phyloP scores from a whole-genome alignment of 1,140 invertebrate species.

The Brachionus calyciflorus region DNA sequence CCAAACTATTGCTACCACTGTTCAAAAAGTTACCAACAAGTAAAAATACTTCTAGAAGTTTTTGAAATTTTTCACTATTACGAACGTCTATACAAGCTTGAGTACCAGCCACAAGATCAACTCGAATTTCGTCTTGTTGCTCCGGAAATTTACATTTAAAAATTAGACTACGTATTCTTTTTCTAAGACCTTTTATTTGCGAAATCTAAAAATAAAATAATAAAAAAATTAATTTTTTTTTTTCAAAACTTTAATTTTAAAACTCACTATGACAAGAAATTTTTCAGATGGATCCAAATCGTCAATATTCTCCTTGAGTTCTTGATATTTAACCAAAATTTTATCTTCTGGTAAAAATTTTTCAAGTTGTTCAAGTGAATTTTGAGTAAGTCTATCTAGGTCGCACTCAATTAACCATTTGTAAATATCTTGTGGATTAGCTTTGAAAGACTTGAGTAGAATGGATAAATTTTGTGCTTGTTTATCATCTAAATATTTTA shows the following conservation, averaged over 20 bases:
- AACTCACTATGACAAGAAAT: slow-evolving; percentile 82
- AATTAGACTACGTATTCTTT: slow-evolving; percentile 80
- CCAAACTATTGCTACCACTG: slow-evolving; percentile 83
- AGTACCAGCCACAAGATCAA: slow-evolving; percentile 84
- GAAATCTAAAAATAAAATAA: slow-evolving; percentile 66
- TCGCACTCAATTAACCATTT: slow-evolving; percentile 79
- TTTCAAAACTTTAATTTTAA: background rate
- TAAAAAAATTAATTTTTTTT: background rate
- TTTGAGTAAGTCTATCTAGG: slow-evolving; percentile 74
- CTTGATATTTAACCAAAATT: slow-evolving; percentile 76
- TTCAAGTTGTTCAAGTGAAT: slow-evolving; percentile 74
- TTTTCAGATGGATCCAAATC: slow-evolving; percentile 88
- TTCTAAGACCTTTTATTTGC: slow-evolving; percentile 78
- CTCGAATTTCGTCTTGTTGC: slow-evolving; percentile 49
- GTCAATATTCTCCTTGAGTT: slow-evolving; percentile 73
- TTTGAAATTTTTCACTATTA: slow-evolving; percentile 80
- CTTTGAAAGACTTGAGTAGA: slow-evolving; percentile 80
- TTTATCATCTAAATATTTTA: slow-evolving; percentile 86
- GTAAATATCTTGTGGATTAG: slow-evolving; percentile 80
- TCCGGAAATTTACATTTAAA: slow-evolving; percentile 82
- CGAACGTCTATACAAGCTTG: slow-evolving; percentile 92
- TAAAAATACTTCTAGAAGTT: slow-evolving; percentile 82
- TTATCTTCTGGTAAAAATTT: slow-evolving; percentile 84
- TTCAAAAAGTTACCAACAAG: slow-evolving; percentile 93
- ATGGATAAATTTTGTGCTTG: slow-evolving; percentile 92